A percentile compares a stretch with the other conserved stretches of the same genome.
Conservation (phyloP, 1,140 invertebrate species). For the Bathynomus jamesi region DNA sequence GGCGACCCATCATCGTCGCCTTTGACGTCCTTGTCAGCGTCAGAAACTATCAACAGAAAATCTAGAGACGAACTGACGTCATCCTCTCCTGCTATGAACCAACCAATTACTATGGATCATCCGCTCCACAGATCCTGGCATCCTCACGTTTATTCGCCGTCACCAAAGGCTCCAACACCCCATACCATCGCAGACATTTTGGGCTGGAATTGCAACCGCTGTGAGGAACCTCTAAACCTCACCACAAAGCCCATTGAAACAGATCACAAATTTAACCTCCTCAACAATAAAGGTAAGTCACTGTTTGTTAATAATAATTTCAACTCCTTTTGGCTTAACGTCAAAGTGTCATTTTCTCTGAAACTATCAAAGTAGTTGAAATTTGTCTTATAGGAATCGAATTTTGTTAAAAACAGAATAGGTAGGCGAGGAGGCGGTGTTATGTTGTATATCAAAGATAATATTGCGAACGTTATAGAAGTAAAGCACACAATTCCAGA, state of each 20-base stretch:
- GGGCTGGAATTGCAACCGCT: slow-evolving; percentile 15
- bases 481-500: too few relatives aligned
- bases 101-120: not conserved
- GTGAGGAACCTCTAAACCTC: slow-evolving; percentile 24
- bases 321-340: too few relatives aligned
- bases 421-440: too few relatives aligned
- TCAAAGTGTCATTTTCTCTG: too few relatives aligned
- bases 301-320: too few relatives aligned
- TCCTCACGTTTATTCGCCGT: slow-evolving; percentile 12
- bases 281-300: not conserved
- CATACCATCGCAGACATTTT: slow-evolving; percentile 24
- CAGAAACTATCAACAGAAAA: not conserved
- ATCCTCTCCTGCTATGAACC: not conserved
- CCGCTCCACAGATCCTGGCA: slow-evolving; percentile 11
- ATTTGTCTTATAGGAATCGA: too few relatives aligned
- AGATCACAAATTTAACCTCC: slow-evolving; percentile 13
- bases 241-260: slow-evolving; percentile 18
- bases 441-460: too few relatives aligned
- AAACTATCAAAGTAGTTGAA: too few relatives aligned
- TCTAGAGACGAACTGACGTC: not conserved
- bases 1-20: too few relatives aligned
- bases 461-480: too few relatives aligned
- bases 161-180: slow-evolving; percentile 20
- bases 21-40: not conserved
- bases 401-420: too few relatives aligned